phyloP scores from a whole-genome alignment of 2,888 invertebrate species.

The Callosobruchus maculatus region DNA sequence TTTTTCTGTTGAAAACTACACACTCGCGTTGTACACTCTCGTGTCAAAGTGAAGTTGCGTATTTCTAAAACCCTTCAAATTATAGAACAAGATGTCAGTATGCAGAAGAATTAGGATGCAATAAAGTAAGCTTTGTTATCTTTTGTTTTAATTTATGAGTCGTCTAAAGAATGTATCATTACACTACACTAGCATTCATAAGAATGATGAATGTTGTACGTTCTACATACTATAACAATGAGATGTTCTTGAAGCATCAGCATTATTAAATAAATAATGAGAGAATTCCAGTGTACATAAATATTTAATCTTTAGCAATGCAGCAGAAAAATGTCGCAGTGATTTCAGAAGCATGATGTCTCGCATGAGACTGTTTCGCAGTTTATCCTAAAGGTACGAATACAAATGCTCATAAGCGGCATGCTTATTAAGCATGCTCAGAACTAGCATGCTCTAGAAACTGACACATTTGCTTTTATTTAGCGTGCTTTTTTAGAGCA shows the following conservation, averaged over 20 bases:
- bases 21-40: neutral
- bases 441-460: too few species aligned
- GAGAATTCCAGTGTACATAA: neutral
- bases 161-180: neutral
- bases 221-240: neutral
- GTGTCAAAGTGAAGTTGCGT: neutral
- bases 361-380: too few species aligned
- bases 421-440: too few species aligned
- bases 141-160: neutral
- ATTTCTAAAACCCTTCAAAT: neutral
- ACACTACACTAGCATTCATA: neutral
- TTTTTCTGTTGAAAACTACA: neutral
- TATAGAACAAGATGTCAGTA: neutral
- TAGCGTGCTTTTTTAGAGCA: too few species aligned
- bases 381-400: too few species aligned
- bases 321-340: neutral
- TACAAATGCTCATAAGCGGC: too few species aligned
- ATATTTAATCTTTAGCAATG: neutral
- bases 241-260: neutral
- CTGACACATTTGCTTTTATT: too few species aligned
- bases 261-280: neutral
- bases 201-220: neutral
- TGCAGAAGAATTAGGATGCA: neutral
- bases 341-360: too few species aligned
- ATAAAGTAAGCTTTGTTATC: neutral